These are phyloP conservation scores for Epizoanthus illoricatus DNA, from an alignment of 92 coral and sea anemone species.

Conservation along the genomic window DNA sequence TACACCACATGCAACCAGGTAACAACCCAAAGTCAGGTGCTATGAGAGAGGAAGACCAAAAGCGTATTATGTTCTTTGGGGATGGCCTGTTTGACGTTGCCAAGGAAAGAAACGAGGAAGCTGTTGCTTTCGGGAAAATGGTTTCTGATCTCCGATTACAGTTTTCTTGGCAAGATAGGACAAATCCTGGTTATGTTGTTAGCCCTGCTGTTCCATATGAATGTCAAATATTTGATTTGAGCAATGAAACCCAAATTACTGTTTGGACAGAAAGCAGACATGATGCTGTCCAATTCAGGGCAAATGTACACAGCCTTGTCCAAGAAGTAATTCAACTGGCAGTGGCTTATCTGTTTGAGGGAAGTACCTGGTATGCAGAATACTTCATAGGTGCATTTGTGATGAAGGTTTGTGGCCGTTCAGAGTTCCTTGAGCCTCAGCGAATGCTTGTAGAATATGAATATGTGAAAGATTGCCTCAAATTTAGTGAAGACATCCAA, in stretches of 20 bases:
- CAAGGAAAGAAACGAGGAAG: slow-evolving; percentile 90
- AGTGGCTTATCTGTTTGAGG: slow-evolving; percentile 69
- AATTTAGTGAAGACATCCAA: slow-evolving; percentile 67
- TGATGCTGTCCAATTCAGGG: slow-evolving; percentile 73
- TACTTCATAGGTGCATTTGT: slow-evolving; percentile 61
- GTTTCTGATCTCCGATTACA: slow-evolving; percentile 71
- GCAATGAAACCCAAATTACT: slow-evolving; percentile 67
- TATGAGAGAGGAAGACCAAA: slow-evolving; percentile 21
- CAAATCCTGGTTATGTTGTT: slow-evolving; percentile 87
- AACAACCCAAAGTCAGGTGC: slow-evolving; percentile 21
- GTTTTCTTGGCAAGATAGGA: slow-evolving; percentile 64
- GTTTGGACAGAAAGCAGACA: slow-evolving; percentile 75
- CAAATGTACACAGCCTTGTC: slow-evolving; percentile 64
- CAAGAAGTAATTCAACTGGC: slow-evolving; percentile 70
- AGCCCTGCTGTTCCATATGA: slow-evolving; percentile 92
- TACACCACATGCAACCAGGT: slow-evolving; percentile 36
- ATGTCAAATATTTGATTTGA: slow-evolving; percentile 59
- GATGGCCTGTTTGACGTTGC: slow-evolving; percentile 96
- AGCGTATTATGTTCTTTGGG: slow-evolving; percentile 59
- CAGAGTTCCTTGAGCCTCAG: slow-evolving; percentile 81
- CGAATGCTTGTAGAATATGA: slow-evolving; percentile 88
- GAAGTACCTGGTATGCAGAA: slow-evolving; percentile 37
- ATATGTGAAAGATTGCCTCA: slow-evolving; percentile 83
- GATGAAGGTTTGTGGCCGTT: slow-evolving; percentile 89
- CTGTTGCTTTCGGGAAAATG: slow-evolving; percentile 78